A percentile compares a stretch with the other conserved stretches of the same genome.
Conservation (phyloP, 2,888 invertebrate genomes). For the Ethmia dodecea region DNA sequence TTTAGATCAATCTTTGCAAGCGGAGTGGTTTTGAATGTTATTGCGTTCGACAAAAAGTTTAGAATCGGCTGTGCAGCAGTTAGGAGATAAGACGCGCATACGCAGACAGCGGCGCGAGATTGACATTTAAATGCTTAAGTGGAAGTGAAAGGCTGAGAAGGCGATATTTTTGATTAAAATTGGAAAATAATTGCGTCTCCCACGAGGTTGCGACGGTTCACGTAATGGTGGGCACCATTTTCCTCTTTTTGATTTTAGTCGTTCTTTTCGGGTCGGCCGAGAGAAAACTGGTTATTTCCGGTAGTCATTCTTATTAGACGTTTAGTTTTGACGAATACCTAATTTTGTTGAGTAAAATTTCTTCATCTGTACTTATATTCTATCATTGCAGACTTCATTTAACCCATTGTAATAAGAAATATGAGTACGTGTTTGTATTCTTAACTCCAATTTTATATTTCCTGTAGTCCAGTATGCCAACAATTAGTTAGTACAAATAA, state of each 20-base stretch:
- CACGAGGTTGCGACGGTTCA: slow-evolving; percentile 55
- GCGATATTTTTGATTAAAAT: slow-evolving; percentile 76
- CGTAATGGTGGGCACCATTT: slow-evolving; percentile 45
- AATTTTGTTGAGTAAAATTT: too few relatives aligned
- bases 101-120: slow-evolving; percentile 51
- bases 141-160: slow-evolving; percentile 73
- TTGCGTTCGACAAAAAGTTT: slow-evolving; percentile 1
- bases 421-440: too few relatives aligned
- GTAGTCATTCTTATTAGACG: too few relatives aligned
- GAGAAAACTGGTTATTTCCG: slow-evolving; percentile 55
- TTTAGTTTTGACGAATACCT: too few relatives aligned
- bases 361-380: too few relatives aligned
- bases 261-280: slow-evolving; percentile 47
- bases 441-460: too few relatives aligned
- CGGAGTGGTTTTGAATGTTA: slow-evolving; percentile 29
- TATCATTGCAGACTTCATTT: too few relatives aligned
- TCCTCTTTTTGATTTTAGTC: slow-evolving; percentile 44
- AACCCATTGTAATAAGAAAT: too few relatives aligned
- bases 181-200: slow-evolving; percentile 77
- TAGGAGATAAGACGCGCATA: slow-evolving; percentile 42
- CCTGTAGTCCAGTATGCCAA: not conserved
- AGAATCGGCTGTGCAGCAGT: slow-evolving; percentile 2
- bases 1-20: slow-evolving; percentile 37
- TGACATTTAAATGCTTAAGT: slow-evolving; percentile 76
- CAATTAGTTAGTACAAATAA: slow-evolving; percentile 25